These are phyloP conservation scores for Adelognathus sp. DNA, from an alignment of 2,888 invertebrate species.

Conservation along the genomic window DNA sequence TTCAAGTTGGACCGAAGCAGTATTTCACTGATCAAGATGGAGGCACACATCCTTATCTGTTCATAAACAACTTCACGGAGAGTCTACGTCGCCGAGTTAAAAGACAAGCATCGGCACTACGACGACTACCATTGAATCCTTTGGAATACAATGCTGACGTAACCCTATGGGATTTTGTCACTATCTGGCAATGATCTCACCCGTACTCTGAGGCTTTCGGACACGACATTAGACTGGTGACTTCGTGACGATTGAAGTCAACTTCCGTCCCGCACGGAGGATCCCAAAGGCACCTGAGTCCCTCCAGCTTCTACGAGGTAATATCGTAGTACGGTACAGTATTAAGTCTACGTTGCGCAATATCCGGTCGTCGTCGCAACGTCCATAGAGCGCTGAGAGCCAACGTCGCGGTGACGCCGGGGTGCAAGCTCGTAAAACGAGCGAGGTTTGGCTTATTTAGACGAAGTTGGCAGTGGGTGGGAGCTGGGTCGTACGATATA, in stretches of 20 bases:
- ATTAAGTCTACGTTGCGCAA: conserved; percentile 36
- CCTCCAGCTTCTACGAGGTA: conserved; percentile 1
- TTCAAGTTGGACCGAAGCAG: too few species aligned
- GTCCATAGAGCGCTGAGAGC: conserved; percentile 9
- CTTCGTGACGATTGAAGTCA: conserved; percentile 12
- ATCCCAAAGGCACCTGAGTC: neutral
- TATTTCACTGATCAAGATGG: too few species aligned
- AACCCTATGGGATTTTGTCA: neutral
- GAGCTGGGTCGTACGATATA: neutral
- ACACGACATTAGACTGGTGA: neutral
- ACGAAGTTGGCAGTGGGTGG: conserved; percentile 25
- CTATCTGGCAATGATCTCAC: neutral
- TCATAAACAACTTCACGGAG: too few species aligned
- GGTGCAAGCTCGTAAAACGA: conserved; percentile 39
- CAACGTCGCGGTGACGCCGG: conserved; percentile 19
- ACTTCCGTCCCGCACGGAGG: neutral
- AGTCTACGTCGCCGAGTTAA: too few species aligned
- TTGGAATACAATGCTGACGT: too few species aligned
- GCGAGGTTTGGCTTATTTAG: conserved; percentile 39
- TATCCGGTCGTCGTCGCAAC: conserved; percentile 23
- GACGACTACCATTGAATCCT: too few species aligned
- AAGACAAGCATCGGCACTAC: too few species aligned
- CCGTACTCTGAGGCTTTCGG: neutral
- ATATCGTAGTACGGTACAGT: neutral
- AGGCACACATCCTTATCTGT: too few species aligned